phyloP scores from a whole-genome alignment of 1,140 invertebrate genomes.

The Antheraea pernyi region DNA sequence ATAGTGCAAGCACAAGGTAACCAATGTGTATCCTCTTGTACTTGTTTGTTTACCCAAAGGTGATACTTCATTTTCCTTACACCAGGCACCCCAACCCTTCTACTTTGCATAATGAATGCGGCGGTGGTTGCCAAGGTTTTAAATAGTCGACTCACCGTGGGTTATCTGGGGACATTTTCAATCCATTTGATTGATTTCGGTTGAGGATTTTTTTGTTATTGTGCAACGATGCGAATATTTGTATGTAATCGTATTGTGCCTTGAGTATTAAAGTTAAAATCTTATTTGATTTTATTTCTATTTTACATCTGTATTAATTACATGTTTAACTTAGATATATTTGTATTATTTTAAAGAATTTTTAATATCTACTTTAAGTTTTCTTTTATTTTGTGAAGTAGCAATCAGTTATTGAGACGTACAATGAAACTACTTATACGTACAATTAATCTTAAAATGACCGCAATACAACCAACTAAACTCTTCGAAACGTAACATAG shows the following conservation, averaged over 20 bases:
- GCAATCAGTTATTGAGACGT: too few species aligned
- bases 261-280: too few species aligned
- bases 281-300: too few species aligned
- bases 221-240: not conserved
- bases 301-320: too few species aligned
- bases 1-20: not conserved
- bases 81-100: not conserved
- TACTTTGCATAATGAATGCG: slow-evolving; percentile 1
- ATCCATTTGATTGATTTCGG: not conserved
- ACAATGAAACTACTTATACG: too few species aligned
- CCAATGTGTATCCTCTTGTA: not conserved
- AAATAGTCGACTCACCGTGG: not conserved
- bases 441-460: too few species aligned
- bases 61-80: slow-evolving; percentile 3
- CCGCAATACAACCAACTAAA: too few species aligned
- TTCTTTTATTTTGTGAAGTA: too few species aligned
- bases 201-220: not conserved
- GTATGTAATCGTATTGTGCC: not conserved
- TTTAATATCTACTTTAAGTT: too few species aligned
- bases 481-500: too few species aligned
- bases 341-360: too few species aligned
- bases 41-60: not conserved
- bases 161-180: not conserved
- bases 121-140: not conserved
- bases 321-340: too few species aligned